Conservation (phyloP, 2,888 invertebrate genomes). For the Iphiclides podalirius region DNA sequence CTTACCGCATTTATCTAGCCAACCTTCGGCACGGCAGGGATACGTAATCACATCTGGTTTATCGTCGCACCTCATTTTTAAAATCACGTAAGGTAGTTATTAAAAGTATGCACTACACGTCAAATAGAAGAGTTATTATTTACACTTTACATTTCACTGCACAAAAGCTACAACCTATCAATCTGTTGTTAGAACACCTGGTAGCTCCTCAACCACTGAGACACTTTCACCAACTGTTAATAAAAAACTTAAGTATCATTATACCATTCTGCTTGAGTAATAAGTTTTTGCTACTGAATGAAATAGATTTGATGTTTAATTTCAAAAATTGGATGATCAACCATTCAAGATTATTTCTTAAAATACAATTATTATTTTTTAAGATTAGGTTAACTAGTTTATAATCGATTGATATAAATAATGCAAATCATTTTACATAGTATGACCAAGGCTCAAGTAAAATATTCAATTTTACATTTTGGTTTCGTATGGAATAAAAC, state of each 20-base stretch:
- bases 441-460: no score
- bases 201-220: conserved; percentile 44
- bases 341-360: no score
- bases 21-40: conserved; percentile 72
- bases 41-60: conserved; percentile 55
- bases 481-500: no score
- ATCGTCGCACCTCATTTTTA: conserved; percentile 57
- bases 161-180: conserved; percentile 29
- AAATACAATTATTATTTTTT: no score
- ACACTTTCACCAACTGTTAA: conserved; percentile 70
- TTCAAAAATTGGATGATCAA: no score
- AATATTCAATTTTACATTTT: no score
- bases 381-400: no score
- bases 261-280: no score
- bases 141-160: conserved; percentile 53
- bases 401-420: no score
- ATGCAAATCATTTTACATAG: no score
- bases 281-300: no score
- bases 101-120: conserved; percentile 37
- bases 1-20: conserved; percentile 74
- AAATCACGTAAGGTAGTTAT: conserved; percentile 39
- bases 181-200: conserved; percentile 25
- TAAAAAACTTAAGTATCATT: conserved; percentile 49
- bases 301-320: no score
- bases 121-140: conserved; percentile 34